phyloP scores from a whole-genome alignment of 1,140 invertebrate species.

The Ylistrum balloti region DNA sequence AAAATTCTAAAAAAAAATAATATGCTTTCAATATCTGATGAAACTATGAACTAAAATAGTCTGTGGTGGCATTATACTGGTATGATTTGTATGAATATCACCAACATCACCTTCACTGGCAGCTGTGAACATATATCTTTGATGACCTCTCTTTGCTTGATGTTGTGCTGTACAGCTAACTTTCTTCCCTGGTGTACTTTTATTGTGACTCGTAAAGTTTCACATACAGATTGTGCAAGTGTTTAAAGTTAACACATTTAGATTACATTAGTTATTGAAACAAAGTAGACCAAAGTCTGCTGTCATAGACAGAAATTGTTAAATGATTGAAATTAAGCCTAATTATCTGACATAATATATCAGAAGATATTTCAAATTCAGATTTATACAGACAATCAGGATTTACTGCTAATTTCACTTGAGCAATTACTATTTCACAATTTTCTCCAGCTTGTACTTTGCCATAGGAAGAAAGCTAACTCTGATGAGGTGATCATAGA shows the following conservation, averaged over 20 bases:
- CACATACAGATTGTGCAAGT: too few relatives aligned
- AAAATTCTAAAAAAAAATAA: neutral
- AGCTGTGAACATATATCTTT: neutral
- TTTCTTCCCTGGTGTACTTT: neutral
- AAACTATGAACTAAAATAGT: neutral
- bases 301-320: too few relatives aligned
- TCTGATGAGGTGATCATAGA: neutral
- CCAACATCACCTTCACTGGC: neutral
- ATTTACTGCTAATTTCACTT: too few relatives aligned
- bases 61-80: neutral
- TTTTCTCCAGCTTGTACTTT: neutral
- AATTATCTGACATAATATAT: too few relatives aligned
- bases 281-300: too few relatives aligned
- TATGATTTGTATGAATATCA: neutral
- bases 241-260: too few relatives aligned
- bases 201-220: neutral
- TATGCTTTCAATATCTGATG: too few relatives aligned
- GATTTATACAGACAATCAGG: too few relatives aligned
- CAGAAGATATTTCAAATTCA: too few relatives aligned
- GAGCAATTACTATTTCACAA: neutral
- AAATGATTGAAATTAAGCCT: too few relatives aligned
- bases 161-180: neutral
- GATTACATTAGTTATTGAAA: too few relatives aligned
- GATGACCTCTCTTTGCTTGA: neutral
- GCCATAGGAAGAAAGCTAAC: neutral